phyloP scores from a whole-genome alignment of 1,140 invertebrate genomes.

The Scylla paramamosain region DNA sequence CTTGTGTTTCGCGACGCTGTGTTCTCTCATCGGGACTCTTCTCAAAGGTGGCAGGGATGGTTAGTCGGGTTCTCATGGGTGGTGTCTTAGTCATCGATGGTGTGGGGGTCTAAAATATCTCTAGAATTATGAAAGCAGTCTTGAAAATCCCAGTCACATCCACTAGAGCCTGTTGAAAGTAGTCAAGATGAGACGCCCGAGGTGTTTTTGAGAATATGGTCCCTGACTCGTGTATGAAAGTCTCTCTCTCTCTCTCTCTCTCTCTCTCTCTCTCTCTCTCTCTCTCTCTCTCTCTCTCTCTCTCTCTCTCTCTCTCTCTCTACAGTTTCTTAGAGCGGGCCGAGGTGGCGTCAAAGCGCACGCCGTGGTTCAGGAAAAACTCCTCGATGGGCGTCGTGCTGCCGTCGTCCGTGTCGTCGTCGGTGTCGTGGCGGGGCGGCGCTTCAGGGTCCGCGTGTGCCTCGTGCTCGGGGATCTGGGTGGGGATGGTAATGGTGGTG shows the following conservation, averaged over 20 bases:
- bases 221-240: no score
- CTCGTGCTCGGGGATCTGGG: slow-evolving; percentile 1
- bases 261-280: slow-evolving; percentile 20
- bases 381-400: slow-evolving; percentile 69
- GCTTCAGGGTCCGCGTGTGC: neutral
- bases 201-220: no score
- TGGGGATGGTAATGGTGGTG: neutral
- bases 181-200: no score
- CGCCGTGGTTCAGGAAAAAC: slow-evolving; percentile 60
- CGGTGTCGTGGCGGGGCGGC: slow-evolving; percentile 50
- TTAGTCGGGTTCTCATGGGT: no score
- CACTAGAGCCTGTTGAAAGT: no score
- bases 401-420: slow-evolving; percentile 68
- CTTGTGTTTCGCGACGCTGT: no score
- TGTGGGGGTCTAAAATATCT: no score
- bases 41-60: no score
- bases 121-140: no score
- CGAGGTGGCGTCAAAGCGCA: slow-evolving; percentile 63
- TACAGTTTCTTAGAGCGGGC: slow-evolving; percentile 64
- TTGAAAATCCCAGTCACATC: no score
- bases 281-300: slow-evolving; percentile 20
- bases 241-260: slow-evolving; percentile 16
- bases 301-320: slow-evolving; percentile 1
- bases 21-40: no score
- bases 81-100: no score